phyloP scores from a whole-genome alignment of 2,113 vertebrate genomes.

The Oriolus oriolus region DNA sequence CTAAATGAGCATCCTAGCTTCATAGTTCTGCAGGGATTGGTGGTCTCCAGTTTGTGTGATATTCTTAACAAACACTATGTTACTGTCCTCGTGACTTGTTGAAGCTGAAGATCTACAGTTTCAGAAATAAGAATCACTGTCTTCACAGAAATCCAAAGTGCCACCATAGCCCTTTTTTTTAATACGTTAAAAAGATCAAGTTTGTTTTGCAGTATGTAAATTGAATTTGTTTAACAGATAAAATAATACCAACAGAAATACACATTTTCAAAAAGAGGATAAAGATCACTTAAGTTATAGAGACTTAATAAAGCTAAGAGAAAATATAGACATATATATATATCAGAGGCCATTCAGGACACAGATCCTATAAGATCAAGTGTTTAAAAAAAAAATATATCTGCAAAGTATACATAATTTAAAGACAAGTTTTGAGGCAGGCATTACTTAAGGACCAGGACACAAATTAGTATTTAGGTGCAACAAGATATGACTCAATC shows the following conservation, averaged over 20 bases:
- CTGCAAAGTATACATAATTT: neutral
- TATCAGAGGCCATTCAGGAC: neutral
- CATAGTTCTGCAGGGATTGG: neutral
- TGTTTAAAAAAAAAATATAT: neutral
- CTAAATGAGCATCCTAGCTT: neutral
- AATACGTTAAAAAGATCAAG: neutral
- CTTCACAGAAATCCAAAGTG: neutral
- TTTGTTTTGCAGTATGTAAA: neutral
- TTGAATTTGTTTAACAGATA: neutral
- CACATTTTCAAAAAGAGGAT: neutral
- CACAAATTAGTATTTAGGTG: neutral
- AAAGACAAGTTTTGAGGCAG: neutral
- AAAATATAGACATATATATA: neutral
- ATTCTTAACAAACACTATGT: neutral
- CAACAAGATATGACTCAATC: neutral
- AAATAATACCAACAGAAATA: neutral
- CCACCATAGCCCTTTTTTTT: neutral
- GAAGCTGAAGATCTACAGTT: neutral
- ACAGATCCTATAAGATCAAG: neutral
- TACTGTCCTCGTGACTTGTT: neutral
- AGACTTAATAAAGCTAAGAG: neutral
- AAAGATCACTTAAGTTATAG: neutral
- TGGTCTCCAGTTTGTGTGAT: neutral
- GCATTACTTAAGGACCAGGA: neutral
- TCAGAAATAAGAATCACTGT: neutral